A percentile compares a stretch with the other conserved stretches of the same genome.
Evolutionary conservation across 2,888 invertebrate genomes (phyloP).

Genomic region (Megamerina dolium): DNA sequence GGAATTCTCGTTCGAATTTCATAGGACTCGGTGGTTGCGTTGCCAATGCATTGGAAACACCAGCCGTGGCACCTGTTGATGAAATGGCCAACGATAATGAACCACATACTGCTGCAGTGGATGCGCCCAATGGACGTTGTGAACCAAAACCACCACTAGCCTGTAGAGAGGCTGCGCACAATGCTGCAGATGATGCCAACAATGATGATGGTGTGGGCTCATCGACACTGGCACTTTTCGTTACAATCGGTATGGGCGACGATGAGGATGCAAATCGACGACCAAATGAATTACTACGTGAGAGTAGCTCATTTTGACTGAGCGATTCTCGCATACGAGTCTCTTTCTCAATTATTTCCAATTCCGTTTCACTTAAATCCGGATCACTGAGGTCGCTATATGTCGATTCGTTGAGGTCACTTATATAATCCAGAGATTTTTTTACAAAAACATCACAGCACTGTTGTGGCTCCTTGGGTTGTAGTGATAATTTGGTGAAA

Average conservation of each 20-base stretch:
- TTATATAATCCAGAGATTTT: constrained; percentile 57
- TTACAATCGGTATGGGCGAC: constrained; percentile 48
- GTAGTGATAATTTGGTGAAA: constrained; percentile 75
- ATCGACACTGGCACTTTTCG: constrained; percentile 49
- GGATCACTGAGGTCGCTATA: constrained; percentile 62
- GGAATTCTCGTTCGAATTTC: constrained; percentile 55
- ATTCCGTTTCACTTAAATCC: constrained; percentile 58
- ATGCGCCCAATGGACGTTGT: constrained; percentile 33
- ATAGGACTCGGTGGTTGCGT: constrained; percentile 49
- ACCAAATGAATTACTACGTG: constrained; percentile 48
- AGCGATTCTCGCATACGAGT: constrained; percentile 47
- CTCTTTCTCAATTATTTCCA: constrained; percentile 56
- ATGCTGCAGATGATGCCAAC: constrained; percentile 25
- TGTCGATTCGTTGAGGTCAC: constrained; percentile 58
- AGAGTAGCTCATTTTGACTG: constrained; percentile 47
- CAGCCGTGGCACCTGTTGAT: constrained; percentile 35
- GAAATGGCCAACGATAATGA: constrained; percentile 44
- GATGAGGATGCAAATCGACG: constrained; percentile 42
- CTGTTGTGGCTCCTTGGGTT: constrained; percentile 53
- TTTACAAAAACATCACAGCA: constrained; percentile 51
- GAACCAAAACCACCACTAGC: constrained; percentile 27
- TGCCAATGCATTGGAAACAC: constrained; percentile 15
- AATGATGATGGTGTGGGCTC: constrained; percentile 39
- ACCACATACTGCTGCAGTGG: constrained; percentile 43
- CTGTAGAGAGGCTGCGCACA: constrained; percentile 26